phyloP scores from a whole-genome alignment of 2,113 vertebrate genomes.

The Ammodytes marinus region DNA sequence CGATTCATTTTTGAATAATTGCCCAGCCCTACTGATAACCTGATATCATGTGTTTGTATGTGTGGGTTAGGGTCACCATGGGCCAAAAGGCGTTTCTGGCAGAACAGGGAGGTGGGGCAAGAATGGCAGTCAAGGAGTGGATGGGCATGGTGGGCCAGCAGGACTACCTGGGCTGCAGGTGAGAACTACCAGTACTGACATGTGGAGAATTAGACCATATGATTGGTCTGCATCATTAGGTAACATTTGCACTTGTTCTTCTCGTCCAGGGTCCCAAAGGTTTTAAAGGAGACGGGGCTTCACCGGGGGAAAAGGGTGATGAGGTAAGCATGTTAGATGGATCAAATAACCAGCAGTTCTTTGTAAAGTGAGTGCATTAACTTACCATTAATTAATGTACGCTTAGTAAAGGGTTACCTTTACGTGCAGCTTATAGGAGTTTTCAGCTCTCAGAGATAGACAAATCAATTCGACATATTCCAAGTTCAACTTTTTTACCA shows the following conservation, averaged over 20 bases:
- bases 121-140: constrained; percentile 77
- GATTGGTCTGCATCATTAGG: not conserved
- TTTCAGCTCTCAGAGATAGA: too few relatives aligned
- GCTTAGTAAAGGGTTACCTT: too few relatives aligned
- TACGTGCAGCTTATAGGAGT: too few relatives aligned
- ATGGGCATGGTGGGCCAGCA: constrained; percentile 78
- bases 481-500: too few relatives aligned
- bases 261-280: constrained; percentile 83
- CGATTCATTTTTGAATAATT: too few relatives aligned
- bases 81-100: constrained; percentile 83
- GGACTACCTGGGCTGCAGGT: constrained; percentile 86
- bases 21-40: not conserved
- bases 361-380: too few relatives aligned
- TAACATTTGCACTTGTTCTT: not conserved
- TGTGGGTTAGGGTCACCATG: constrained; percentile 79
- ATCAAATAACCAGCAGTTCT: too few relatives aligned
- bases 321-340: constrained; percentile 79
- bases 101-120: constrained; percentile 77
- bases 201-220: not conserved
- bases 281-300: constrained; percentile 85
- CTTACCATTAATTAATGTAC: too few relatives aligned
- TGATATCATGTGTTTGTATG: not conserved
- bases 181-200: constrained; percentile 21
- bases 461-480: too few relatives aligned
- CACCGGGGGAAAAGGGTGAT: constrained; percentile 86